Conservation (phyloP, 35 echinoderm and acorn worm genomes). For the Hemicentrotus pulcherrimus region DNA sequence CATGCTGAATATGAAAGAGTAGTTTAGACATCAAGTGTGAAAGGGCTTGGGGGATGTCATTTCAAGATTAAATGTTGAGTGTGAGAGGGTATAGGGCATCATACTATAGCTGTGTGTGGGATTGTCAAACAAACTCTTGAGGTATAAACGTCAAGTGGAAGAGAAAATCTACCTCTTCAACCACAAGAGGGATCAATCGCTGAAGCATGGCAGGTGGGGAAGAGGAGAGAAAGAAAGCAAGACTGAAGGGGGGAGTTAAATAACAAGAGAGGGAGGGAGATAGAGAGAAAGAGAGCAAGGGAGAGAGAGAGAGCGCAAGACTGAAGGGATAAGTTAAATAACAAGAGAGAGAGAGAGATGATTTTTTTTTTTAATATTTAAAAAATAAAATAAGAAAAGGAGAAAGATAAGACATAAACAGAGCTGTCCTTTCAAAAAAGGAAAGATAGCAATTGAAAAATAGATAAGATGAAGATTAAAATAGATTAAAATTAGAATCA, state of each 20-base stretch:
- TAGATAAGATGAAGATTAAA: too few relatives aligned
- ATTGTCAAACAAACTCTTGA: not conserved
- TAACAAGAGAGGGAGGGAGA: not conserved
- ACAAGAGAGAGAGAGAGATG: not conserved
- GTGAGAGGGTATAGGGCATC: not conserved
- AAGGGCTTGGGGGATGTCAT: not conserved
- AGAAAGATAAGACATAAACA: too few relatives aligned
- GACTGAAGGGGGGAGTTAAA: not conserved
- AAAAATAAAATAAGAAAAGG: too few relatives aligned
- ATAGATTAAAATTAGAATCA: too few relatives aligned
- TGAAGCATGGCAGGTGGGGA: not conserved
- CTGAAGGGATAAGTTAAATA: not conserved
- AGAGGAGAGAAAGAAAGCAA: not conserved
- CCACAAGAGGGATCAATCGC: not conserved
- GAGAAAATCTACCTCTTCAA: constrained; percentile 2
- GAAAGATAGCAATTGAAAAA: too few relatives aligned
- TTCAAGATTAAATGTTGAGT: not conserved
- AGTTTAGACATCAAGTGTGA: too few relatives aligned
- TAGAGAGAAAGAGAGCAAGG: not conserved
- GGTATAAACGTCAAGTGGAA: not conserved
- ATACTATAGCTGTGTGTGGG: not conserved
- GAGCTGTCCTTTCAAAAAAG: too few relatives aligned
- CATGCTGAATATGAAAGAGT: too few relatives aligned
- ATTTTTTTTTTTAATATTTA: too few relatives aligned
- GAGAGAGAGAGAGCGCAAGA: too few relatives aligned